Conservation (phyloP, 1,140 invertebrate species). For the Rhyacophila brunnea region DNA sequence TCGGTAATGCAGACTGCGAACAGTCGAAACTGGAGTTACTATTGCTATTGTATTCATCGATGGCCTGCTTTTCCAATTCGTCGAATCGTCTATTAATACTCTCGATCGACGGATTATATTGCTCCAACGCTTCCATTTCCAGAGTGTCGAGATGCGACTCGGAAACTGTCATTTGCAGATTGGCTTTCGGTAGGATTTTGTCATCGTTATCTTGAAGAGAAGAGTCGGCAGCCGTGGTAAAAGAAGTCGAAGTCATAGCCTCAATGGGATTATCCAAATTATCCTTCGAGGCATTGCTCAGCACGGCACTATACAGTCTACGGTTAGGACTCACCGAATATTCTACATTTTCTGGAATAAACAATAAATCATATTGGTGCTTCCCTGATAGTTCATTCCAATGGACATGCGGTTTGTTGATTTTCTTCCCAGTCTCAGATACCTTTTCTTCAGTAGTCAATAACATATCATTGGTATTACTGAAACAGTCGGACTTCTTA, state of each 20-base stretch:
- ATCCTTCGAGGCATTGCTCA: constrained; percentile 8
- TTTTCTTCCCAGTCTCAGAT: too few species aligned
- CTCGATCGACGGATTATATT: constrained; percentile 52
- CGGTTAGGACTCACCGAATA: background rate
- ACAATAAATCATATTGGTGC: too few species aligned
- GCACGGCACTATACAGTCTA: constrained; percentile 20
- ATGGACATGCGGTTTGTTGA: too few species aligned
- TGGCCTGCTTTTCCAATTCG: constrained; percentile 49
- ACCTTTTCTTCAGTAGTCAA: too few species aligned
- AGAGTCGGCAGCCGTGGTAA: background rate
- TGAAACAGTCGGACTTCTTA: background rate
- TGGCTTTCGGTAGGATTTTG: background rate
- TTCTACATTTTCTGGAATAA: too few species aligned
- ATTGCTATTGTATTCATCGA: constrained; percentile 47
- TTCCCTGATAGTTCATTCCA: too few species aligned
- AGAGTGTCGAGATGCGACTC: constrained; percentile 50
- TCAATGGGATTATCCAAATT: too few species aligned
- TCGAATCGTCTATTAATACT: constrained; percentile 51
- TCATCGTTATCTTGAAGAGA: background rate
- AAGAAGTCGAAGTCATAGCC: too few species aligned
- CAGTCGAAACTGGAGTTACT: constrained; percentile 52
- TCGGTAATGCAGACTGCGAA: background rate
- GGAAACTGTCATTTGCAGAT: constrained; percentile 19
- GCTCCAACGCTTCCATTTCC: constrained; percentile 52
- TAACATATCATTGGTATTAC: background rate